Base-by-base conservation (phyloP, 2,797 vertebrate species). In the Adrianichthys oophorus region DNA sequence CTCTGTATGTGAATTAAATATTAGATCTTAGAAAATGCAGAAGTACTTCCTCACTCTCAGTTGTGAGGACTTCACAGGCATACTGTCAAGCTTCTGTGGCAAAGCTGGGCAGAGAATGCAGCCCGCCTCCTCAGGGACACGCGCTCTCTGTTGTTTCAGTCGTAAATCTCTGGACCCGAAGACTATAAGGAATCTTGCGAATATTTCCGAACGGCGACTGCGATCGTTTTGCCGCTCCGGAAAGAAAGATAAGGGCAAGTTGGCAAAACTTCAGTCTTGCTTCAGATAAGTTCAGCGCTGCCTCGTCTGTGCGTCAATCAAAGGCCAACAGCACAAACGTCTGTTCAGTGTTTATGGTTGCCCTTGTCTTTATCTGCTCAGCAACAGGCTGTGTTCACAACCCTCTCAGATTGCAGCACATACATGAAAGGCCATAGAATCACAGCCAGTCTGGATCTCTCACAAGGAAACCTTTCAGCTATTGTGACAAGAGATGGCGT, bases 311-410 rank as follows among this genome's bases (percentile, higher is more conserved):
- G 58, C 43, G 7, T 55, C 41, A 51, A 59, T 63, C 58, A 37
- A 59, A 50, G 42, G 76, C 58, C 43, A 32, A 17, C 7, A 16
- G 48, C 46, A 26, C 42, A 51, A 60, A 72, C 61, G 73, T 77
- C 70, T 76, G 78, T 32, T 74, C 32, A 70, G 78, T 77, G 79
- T 86, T 79, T 44, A 68, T 41, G 15, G 80, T 66, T 78, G 47
- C 59, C 1, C 41, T 24, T 24, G 67, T 77, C 78, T 80, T 80
- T 85, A 90, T 92, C 87, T 90, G 84, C 88, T 82, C 86, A 70
- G 90, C 88, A 91, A 91, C 87, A 90, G 79, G 72, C 68, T 59
- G 48, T 32, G 41, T 58, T 73, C 56, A 65, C 87, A 89, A 86
- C 86, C 88, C 80, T 78, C 87, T 83, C 83, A 46, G 73, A 82